Evolutionary conservation across 2,797 vertebrate genomes (phyloP).

Genomic region (Peromyscus attwateri): DNA sequence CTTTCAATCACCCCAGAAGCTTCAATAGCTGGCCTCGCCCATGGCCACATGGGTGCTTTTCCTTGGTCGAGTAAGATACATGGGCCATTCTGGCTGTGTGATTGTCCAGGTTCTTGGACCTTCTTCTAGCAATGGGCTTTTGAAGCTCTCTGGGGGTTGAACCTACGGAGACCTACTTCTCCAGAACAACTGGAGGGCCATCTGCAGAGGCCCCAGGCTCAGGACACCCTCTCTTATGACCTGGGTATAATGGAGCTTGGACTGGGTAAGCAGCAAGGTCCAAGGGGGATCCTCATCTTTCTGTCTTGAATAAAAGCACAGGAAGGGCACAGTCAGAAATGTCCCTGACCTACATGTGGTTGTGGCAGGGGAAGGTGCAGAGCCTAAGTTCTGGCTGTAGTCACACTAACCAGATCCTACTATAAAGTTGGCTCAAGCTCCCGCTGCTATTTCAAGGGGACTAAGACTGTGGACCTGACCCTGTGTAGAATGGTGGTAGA

Average conservation of each 20-base stretch:
- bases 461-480: fast-evolving
- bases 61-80: too few species aligned
- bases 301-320: background rate
- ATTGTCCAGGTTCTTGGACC: background rate
- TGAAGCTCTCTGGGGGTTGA: background rate
- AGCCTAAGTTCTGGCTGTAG: background rate
- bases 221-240: background rate
- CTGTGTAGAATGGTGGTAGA: too few species aligned
- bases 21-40: fast-evolving
- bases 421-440: background rate
- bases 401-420: background rate
- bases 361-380: background rate
- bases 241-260: background rate
- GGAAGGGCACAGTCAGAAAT: background rate
- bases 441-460: background rate
- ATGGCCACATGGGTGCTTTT: background rate
- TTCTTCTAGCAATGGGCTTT: background rate
- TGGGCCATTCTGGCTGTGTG: background rate
- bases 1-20: background rate
- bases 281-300: background rate
- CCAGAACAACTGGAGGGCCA: background rate
- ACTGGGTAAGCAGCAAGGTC: background rate
- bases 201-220: background rate
- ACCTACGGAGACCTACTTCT: background rate
- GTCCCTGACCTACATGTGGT: background rate